Percentiles rank a stretch among this genome's conserved stretches.
Conservation (phyloP, 2,113 vertebrate species). For the Dryoscopus gambensis region DNA sequence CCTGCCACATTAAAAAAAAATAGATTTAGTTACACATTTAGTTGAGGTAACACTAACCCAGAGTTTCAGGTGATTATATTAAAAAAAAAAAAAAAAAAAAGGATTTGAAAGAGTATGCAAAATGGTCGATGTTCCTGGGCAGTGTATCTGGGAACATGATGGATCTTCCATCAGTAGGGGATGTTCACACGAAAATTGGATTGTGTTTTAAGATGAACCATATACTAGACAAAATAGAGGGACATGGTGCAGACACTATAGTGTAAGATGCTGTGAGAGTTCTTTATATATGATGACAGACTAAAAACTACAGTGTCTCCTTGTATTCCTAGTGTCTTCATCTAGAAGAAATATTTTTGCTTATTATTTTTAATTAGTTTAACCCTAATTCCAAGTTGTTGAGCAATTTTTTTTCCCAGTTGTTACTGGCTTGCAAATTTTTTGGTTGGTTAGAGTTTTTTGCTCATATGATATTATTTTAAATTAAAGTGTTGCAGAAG, state of each 20-base stretch:
- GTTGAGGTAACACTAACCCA: not conserved
- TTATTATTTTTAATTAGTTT: not conserved
- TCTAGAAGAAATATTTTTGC: not conserved
- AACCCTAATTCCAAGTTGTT: not conserved
- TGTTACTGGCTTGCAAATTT: not conserved
- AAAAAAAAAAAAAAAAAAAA: not conserved
- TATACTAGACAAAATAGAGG: not conserved
- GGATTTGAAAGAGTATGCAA: not conserved
- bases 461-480: not conserved
- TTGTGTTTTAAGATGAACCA: not conserved
- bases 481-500: not conserved
- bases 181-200: not conserved
- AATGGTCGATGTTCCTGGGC: not conserved
- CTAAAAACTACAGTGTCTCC: not conserved
- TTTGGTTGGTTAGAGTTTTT: not conserved
- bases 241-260: not conserved
- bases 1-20: not conserved
- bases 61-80: not conserved
- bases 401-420: not conserved
- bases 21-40: not conserved
- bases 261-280: not conserved
- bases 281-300: not conserved
- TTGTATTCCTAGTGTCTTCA: not conserved
- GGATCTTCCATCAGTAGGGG: not conserved
- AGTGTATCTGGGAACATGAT: not conserved